These are phyloP conservation scores for Sparus aurata DNA, from an alignment of 2,797 vertebrate genomes.

Conservation along the genomic window DNA sequence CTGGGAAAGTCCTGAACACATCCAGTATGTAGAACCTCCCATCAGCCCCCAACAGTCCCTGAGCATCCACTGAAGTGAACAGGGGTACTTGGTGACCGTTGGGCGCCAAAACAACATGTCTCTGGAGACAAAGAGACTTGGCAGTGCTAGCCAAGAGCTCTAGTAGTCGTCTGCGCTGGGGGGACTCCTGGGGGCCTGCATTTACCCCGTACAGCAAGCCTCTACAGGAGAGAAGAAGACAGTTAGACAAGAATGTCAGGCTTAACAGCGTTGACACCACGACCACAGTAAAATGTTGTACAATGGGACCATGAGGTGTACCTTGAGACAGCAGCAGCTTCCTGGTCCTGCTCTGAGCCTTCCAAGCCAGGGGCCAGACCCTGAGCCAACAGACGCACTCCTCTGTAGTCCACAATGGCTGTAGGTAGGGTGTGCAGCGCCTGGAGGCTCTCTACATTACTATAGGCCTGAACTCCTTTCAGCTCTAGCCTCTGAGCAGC, in stretches of 20 bases:
- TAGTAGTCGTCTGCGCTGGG: conserved; percentile 79
- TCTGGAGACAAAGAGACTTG: conserved; percentile 82
- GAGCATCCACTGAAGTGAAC: conserved; percentile 87
- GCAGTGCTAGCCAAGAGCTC: conserved; percentile 81
- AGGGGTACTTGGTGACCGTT: conserved; percentile 78
- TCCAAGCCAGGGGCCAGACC: conserved; percentile 89
- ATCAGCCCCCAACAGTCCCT: conserved; percentile 88
- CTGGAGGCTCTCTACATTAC: conserved; percentile 78
- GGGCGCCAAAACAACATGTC: conserved; percentile 75
- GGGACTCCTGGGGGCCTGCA: conserved; percentile 81
- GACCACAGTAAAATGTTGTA: not conserved
- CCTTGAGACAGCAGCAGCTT: conserved; percentile 64
- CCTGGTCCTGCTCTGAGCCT: conserved; percentile 76
- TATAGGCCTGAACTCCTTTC: conserved; percentile 84
- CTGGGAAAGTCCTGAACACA: conserved; percentile 86
- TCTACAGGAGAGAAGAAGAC: conserved; percentile 49
- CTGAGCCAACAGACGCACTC: conserved; percentile 88
- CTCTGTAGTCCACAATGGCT: conserved; percentile 88
- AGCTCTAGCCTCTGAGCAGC: conserved; percentile 82
- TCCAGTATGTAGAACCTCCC: conserved; percentile 88
- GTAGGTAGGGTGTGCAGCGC: conserved; percentile 88
- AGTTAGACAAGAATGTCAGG: not conserved
- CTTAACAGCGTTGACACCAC: not conserved
- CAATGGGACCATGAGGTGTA: conserved; percentile 1
- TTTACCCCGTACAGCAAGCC: conserved; percentile 85